Percentiles rank a stretch among this genome's conserved stretches.
phyloP scores from a whole-genome alignment of 2,888 invertebrate species.

The Perizoma affinitatum region DNA sequence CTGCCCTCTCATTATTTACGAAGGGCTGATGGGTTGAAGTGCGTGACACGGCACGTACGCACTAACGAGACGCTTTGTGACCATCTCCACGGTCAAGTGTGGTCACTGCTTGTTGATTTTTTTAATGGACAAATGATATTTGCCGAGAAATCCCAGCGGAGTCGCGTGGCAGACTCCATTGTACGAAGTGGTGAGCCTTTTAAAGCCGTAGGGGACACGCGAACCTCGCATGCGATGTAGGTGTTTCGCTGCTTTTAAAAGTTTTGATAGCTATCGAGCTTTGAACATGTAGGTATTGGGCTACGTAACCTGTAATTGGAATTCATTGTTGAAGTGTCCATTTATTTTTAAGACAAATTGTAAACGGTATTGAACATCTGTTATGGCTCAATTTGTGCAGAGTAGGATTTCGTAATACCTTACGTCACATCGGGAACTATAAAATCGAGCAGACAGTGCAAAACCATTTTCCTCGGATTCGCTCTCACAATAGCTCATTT shows the following conservation, averaged over 20 bases:
- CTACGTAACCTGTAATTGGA: constrained; percentile 24
- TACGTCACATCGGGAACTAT: constrained; percentile 46
- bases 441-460: constrained; percentile 72
- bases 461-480: constrained; percentile 77
- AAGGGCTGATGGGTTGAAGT: constrained; percentile 81
- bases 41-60: constrained; percentile 82
- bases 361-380: constrained; percentile 9
- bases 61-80: constrained; percentile 85
- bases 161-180: constrained; percentile 56
- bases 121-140: constrained; percentile 83
- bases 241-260: constrained; percentile 50
- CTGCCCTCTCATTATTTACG: constrained; percentile 82
- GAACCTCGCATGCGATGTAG: constrained; percentile 59
- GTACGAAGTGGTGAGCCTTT: constrained; percentile 67
- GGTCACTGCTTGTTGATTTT: constrained; percentile 79
- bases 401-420: constrained; percentile 2
- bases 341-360: background rate
- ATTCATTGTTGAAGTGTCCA: constrained; percentile 3
- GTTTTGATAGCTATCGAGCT: constrained; percentile 35
- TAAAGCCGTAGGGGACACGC: constrained; percentile 67
- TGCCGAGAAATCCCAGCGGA: constrained; percentile 64
- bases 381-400: constrained; percentile 2
- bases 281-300: constrained; percentile 26
- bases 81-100: constrained; percentile 73
- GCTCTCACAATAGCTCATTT: constrained; percentile 82